Evolutionary conservation across 2,797 vertebrate genomes (phyloP), one percentile per base, ranked within the genome.

Genomic region (Xenops minutus): DNA sequence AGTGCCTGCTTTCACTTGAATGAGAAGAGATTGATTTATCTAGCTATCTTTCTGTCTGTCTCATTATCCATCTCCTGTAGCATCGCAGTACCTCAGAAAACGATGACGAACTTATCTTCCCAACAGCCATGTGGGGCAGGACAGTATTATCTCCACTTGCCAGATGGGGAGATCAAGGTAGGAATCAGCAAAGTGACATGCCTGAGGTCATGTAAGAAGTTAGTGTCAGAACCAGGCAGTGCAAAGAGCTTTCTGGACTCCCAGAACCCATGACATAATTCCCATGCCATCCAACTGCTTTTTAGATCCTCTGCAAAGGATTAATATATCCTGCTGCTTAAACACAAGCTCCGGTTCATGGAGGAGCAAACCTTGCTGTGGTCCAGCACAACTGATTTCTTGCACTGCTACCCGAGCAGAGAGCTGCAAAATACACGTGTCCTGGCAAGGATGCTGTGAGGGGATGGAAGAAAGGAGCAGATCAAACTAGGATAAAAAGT

Each of bases 11-110:
- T 94, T 94, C 95, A 95, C 89, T 90, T 77, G 92, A 86, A 92
- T 89, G 85, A 92, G 88, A 49, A 92, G 59, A 92, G 94, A 96
- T 95, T 95, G 96, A 96, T 95, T 95, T 96, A 96, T 96, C 96
- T 96, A 48, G 88, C 91, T 91, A 91, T 97, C 95, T 96, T 94
- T 83, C 88, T 74, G 56, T 82, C 95, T 96, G 93, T 95, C 94
- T 96, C 93, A 92, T 97, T 95, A 96, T 90, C 93, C 90, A 94
- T 93, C 91, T 97, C 92, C 88, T 0, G 15, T 89, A 93, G 87
- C 88, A 94, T 92, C 56, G 12, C 55, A 49, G 59, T 11, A 86
- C 79, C 89, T 92, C 73, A 12, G 90, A 90, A 91, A 86, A 84
- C 1, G 36, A 94, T 76, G 96, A 95, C 54, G 6, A 94, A 94